phyloP scores from a whole-genome alignment of 2,797 vertebrate genomes.

The Anabacerthia variegaticeps region DNA sequence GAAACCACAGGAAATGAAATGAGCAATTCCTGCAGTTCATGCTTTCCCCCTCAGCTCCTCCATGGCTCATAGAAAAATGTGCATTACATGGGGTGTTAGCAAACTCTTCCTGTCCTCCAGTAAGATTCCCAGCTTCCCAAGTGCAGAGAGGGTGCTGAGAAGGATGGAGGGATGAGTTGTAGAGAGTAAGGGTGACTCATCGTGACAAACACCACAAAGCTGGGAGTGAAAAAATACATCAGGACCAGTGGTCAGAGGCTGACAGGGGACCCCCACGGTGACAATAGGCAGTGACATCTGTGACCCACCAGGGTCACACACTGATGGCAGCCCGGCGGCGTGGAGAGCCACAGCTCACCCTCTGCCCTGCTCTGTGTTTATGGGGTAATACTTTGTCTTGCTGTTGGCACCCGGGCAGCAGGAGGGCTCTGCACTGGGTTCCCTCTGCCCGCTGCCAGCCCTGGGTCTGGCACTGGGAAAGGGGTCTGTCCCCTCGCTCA shows the following conservation, averaged over 20 bases:
- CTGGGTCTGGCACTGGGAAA: accelerated
- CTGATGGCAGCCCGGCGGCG: accelerated
- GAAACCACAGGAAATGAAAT: constrained; percentile 61
- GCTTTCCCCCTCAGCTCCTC: neutral
- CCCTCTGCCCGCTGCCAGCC: neutral
- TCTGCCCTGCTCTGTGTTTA: neutral
- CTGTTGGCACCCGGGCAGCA: neutral
- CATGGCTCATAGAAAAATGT: neutral
- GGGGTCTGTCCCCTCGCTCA: neutral
- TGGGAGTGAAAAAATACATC: neutral
- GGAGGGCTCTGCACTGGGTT: neutral
- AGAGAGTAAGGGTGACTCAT: neutral
- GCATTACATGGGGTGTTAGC: constrained; percentile 17
- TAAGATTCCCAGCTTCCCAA: neutral
- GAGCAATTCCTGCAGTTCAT: constrained; percentile 38
- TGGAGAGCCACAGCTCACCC: accelerated
- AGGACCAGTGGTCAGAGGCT: neutral
- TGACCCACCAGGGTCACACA: accelerated
- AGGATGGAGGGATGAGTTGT: neutral
- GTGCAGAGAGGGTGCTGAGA: neutral
- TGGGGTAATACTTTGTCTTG: neutral
- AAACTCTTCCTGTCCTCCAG: constrained; percentile 31
- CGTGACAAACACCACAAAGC: neutral
- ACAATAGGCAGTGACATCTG: neutral
- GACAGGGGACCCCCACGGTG: neutral